Evolutionary conservation across 2,888 invertebrate species (phyloP).

Genomic region (Dryomyza anilis): DNA sequence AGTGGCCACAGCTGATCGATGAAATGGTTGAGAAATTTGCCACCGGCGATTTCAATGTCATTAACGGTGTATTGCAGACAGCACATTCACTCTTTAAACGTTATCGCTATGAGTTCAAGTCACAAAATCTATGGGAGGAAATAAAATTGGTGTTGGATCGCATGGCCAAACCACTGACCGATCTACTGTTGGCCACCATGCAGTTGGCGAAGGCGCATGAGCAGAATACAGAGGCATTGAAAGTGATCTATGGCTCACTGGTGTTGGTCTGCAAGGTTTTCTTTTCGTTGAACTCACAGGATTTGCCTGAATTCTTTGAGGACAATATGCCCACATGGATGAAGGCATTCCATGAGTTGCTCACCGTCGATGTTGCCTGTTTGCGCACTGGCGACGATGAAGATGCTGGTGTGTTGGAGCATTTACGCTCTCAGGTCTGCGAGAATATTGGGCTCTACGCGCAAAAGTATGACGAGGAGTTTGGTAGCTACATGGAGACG

Average conservation of each 20-base stretch:
- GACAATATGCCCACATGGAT: constrained; percentile 97
- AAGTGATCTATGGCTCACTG: constrained; percentile 87
- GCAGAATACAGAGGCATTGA: constrained; percentile 78
- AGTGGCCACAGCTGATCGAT: constrained; percentile 92
- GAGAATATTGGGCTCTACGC: constrained; percentile 95
- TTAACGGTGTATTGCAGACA: constrained; percentile 92
- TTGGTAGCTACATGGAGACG: constrained; percentile 82
- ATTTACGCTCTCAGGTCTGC: constrained; percentile 93
- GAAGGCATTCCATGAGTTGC: constrained; percentile 82
- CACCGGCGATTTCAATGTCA: constrained; percentile 89
- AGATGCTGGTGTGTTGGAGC: constrained; percentile 86
- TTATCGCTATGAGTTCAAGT: constrained; percentile 95
- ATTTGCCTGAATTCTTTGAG: constrained; percentile 98
- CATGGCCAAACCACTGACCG: constrained; percentile 92
- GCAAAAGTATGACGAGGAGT: constrained; percentile 98
- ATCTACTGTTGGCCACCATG: constrained; percentile 89
- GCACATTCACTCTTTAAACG: constrained; percentile 96
- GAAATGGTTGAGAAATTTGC: constrained; percentile 93
- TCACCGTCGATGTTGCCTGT: constrained; percentile 77
- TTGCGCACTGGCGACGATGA: constrained; percentile 82
- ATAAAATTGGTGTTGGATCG: constrained; percentile 95
- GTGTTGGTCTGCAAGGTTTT: constrained; percentile 92
- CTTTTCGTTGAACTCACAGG: constrained; percentile 96
- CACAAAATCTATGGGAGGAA: constrained; percentile 92
- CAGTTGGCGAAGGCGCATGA: constrained; percentile 78